Percentiles rank a stretch among this genome's conserved stretches.
Evolutionary conservation across 2,797 vertebrate species (phyloP).

Genomic region (Chloroceryle amazona): DNA sequence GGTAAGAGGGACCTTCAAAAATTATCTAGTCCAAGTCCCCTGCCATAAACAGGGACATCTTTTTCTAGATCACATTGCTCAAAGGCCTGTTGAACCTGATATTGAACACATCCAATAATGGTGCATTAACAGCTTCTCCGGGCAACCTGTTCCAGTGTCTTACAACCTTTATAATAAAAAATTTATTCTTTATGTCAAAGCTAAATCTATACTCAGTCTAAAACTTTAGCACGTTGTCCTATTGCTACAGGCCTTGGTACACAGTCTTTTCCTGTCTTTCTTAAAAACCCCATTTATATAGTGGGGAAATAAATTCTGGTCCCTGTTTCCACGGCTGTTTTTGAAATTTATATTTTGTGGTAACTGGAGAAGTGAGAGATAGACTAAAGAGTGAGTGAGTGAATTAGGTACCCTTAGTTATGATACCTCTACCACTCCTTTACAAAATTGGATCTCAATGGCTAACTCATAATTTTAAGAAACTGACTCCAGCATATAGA

Average conservation of each 20-base stretch:
- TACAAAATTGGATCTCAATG: too few relatives aligned
- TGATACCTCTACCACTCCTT: neutral
- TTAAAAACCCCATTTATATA: neutral
- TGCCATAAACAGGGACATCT: too few relatives aligned
- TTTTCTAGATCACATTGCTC: neutral
- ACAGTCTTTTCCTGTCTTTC: neutral
- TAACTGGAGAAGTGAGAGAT: neutral
- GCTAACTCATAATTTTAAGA: neutral
- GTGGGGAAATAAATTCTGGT: neutral
- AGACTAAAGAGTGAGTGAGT: neutral
- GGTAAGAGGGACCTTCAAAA: too few relatives aligned
- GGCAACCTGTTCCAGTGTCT: neutral
- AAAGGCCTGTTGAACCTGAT: accelerated
- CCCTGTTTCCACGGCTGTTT: neutral
- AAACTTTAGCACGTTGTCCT: neutral
- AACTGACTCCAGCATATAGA: neutral
- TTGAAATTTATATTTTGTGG: neutral
- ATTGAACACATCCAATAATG: neutral
- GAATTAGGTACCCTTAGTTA: neutral
- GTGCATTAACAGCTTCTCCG: neutral
- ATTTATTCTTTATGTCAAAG: neutral
- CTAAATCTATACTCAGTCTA: neutral
- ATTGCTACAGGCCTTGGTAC: neutral
- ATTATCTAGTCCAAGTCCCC: too few relatives aligned
- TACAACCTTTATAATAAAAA: neutral